Percentiles rank a stretch among this genome's conserved stretches.
Evolutionary conservation across 2,797 vertebrate species (phyloP).

Genomic region (Brachyalestes nurse): DNA sequence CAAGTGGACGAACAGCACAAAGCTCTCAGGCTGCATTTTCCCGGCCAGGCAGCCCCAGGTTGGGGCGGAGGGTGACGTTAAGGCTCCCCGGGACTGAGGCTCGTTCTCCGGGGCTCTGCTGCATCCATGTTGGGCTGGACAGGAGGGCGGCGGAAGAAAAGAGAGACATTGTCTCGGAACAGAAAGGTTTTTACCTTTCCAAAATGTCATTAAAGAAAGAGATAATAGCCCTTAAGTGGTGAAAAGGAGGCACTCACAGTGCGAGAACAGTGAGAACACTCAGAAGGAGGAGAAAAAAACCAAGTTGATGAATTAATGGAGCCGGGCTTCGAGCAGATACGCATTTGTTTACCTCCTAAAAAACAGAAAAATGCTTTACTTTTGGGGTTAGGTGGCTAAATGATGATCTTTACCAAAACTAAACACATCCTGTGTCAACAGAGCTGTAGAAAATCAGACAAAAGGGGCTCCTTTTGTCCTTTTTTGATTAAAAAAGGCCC

Average conservation of each 20-base stretch:
- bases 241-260: neutral
- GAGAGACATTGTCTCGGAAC: slow-evolving; percentile 30
- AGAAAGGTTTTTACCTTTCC: slow-evolving; percentile 6
- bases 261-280: neutral
- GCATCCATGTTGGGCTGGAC: slow-evolving; percentile 1
- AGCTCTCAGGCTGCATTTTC: neutral
- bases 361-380: too few species aligned
- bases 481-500: neutral
- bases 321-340: neutral
- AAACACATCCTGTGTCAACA: neutral
- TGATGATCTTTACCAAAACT: too few species aligned
- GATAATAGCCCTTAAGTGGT: too few species aligned
- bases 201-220: neutral
- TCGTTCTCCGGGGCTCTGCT: neutral
- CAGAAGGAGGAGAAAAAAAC: neutral
- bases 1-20: neutral
- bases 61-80: too few species aligned
- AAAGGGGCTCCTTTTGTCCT: neutral
- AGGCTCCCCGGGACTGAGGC: neutral
- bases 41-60: too few species aligned
- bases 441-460: neutral
- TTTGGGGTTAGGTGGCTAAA: too few species aligned
- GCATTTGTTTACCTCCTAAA: slow-evolving; percentile 19
- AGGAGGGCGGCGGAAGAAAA: slow-evolving; percentile 5
- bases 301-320: slow-evolving; percentile 1